A percentile compares a stretch with the other conserved stretches of the same genome.
Conservation (phyloP, 2,797 vertebrate species). For the Spinibarbus caldwelli region DNA sequence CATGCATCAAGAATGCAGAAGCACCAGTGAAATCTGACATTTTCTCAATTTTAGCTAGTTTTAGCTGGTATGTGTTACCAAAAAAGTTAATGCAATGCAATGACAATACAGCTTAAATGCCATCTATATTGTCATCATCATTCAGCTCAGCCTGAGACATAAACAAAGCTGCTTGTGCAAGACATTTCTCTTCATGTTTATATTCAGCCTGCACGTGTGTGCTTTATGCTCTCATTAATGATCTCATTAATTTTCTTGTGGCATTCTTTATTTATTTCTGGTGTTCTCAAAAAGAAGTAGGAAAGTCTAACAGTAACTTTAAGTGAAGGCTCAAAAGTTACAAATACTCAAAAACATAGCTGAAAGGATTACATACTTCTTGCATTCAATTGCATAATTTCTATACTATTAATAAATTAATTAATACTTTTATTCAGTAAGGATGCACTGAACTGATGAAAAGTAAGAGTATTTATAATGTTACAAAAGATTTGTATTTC, state of each 20-base stretch:
- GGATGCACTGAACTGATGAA: not conserved
- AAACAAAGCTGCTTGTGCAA: slow-evolving; percentile 16
- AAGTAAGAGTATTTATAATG: not conserved
- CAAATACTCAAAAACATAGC: not conserved
- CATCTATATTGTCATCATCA: slow-evolving; percentile 7
- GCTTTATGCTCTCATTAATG: not conserved
- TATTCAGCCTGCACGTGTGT: slow-evolving; percentile 12
- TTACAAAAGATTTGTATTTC: not conserved
- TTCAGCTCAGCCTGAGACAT: slow-evolving; percentile 5
- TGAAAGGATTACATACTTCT: too few species aligned
- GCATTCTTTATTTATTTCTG: not conserved
- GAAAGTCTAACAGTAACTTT: not conserved
- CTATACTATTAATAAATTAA: not conserved
- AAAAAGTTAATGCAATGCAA: slow-evolving; percentile 5
- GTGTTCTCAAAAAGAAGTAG: slow-evolving; percentile 1
- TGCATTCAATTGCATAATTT: not conserved
- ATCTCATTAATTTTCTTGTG: slow-evolving; percentile 12
- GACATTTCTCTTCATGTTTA: not conserved
- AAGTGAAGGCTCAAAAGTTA: not conserved
- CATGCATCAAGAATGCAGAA: not conserved
- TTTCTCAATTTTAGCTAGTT: not conserved
- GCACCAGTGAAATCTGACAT: not conserved
- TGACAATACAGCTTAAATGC: not conserved
- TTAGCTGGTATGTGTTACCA: not conserved
- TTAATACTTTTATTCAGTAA: not conserved